Base-by-base conservation (phyloP, 23 tunicate species). In the Ciona savignyi region DNA sequence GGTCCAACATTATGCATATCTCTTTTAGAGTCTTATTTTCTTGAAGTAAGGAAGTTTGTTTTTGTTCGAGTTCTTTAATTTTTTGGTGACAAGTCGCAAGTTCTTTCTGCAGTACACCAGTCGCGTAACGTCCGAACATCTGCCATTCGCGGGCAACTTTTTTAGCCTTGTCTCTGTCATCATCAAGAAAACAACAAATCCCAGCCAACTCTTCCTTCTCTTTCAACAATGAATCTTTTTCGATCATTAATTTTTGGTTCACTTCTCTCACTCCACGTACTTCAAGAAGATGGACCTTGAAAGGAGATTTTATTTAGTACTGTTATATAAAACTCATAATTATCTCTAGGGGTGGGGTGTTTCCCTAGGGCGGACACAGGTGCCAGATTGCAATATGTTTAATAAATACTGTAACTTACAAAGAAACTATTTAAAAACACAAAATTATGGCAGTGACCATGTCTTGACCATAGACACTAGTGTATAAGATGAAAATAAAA, bases 111-210 rank as follows among this genome's bases (percentile, higher is more conserved):
- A 90, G 65, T 1, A 75, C 82, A 15, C 90, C 86, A 20, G 97
- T 83, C 29, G 86, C 85, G 70, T 83, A 90, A 4, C 97, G 79
- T 20, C 97, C 97, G 60, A 90, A 90, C 82, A 83, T 87, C 63
- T 90, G 97, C 97, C 97, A 90, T 77, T 90, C 97, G 20, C 85
- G 32, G 4, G 97, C 97, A 26, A 83, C 79, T 51, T 79, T 84
- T 29, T 90, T 83, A 3, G 97, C 90, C 68, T 84, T 83, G 26
- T 84, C 86, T 34, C 97, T 70, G 70, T 90, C 97, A 75, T 84
- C 90, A 65, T 90, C 97, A 60, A 90, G 85, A 70, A 83, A 84
- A 56, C 89, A 83, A 56, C 97, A 90, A 48, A 87, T 87, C 35
- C 95, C 95, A 32, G 84, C 74, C 24, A 87, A 80, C 33, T 87